Evolutionary conservation across 1,140 invertebrate genomes (phyloP), one percentile per base, ranked within the genome.

Genomic region (Heterodera carotae): DNA sequence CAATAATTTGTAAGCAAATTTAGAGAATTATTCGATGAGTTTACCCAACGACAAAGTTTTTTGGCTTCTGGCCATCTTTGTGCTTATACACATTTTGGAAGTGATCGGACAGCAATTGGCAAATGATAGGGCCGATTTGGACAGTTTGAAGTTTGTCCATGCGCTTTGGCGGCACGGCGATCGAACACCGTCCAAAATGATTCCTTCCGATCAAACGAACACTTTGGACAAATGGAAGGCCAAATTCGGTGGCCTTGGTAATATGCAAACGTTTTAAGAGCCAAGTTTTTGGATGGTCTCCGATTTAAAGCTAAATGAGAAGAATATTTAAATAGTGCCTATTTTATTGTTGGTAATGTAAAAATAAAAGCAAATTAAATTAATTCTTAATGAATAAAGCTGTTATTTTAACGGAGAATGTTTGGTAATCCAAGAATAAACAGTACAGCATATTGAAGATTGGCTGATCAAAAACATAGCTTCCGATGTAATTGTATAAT

Each of bases 121-220:
- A 4, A 22, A 56, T 56, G 48, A 56, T 56, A 56, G 31, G 67
- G 67, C 67, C 27, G 67, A 69, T 33, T 69, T 69, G 43, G 29
- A 29, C n/a, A 53, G 34, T n/a, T n/a, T 71, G 18, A n/a, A n/a
- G 22, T 71, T 71, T 25, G 39, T 71, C 34, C 48, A 31, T 31
- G 69, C 36, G 18, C 12, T 71, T 12, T 71, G 69, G 69, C 29
- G 69, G 10, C 69, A 71, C 36, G 69, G 69, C 7, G 69, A 71
- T 33, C 29, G 69, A 33, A 48, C 69, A 7, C 39, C 69, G 1
- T 56, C 69, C 18, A 33, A 29, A n/a, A 22, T 71, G 31, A 56
- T 71, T n/a, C 69, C 69, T 39, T 71, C 69, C 48, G 69, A 71
- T 27, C 48, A 48, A 33, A 33, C 48, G 59, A 71, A 71, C 59